Percentiles rank a stretch among this genome's conserved stretches.
Evolutionary conservation across 2,888 invertebrate genomes (phyloP).

Genomic region (Polyploca ridens): DNA sequence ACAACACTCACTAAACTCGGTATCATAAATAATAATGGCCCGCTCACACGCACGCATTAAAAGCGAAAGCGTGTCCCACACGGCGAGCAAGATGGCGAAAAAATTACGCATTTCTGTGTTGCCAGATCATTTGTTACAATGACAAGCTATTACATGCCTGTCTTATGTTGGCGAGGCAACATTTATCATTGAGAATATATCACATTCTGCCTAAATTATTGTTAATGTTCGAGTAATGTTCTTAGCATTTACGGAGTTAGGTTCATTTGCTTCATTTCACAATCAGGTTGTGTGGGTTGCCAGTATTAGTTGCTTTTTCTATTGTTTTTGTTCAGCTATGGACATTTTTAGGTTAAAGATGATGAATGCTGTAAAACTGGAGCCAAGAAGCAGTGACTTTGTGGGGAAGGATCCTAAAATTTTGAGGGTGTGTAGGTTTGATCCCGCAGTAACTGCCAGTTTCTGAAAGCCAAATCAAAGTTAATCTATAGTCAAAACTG

Average conservation of each 20-base stretch:
- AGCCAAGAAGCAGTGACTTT: too few species aligned
- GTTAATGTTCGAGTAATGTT: constrained; percentile 7
- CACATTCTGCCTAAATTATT: constrained; percentile 4
- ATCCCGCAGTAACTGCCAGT: too few species aligned
- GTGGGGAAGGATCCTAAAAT: too few species aligned
- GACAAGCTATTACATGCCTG: constrained; percentile 54
- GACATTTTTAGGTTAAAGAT: too few species aligned
- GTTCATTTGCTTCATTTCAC: not conserved
- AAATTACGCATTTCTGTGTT: constrained; percentile 8
- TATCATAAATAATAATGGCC: constrained; percentile 37
- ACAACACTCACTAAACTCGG: constrained; percentile 15
- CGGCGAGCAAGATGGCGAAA: constrained; percentile 28
- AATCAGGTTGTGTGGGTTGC: not conserved
- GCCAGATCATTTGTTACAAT: constrained; percentile 51
- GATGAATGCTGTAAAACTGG: too few species aligned
- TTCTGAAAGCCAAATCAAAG: too few species aligned
- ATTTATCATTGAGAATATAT: not conserved
- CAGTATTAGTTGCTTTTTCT: not conserved
- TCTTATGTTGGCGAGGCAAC: constrained; percentile 18
- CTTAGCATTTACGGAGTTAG: not conserved
- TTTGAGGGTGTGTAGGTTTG: too few species aligned
- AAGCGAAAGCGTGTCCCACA: constrained; percentile 42
- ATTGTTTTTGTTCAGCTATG: not conserved
- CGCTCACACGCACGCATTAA: constrained; percentile 33
- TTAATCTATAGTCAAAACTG: too few species aligned